Evolutionary conservation across 2,113 vertebrate species (phyloP).

Genomic region (Mus musculus): GRCm39 chr1:128480501-128481000

Average conservation of each 20-base stretch:
- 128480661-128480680: background rate
- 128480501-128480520: background rate
- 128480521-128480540: background rate
- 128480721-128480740: constrained; percentile 19
- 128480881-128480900: background rate
- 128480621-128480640: background rate
- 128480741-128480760: background rate
- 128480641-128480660: background rate
- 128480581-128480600: background rate
- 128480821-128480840: no score
- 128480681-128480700: background rate
- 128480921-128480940: background rate
- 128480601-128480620: background rate
- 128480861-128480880: background rate
- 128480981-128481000: background rate
- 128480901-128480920: background rate
- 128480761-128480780: background rate
- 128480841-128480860: background rate
- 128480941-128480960: background rate
- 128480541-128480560: constrained; percentile 4
- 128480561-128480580: constrained; percentile 3
- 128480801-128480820: background rate
- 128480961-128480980: background rate
- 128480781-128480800: background rate
- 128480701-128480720: background rate